A percentile compares a stretch with the other conserved stretches of the same genome.
phyloP scores from a whole-genome alignment of 2,113 vertebrate species.

The Ceuthmochares aereus region DNA sequence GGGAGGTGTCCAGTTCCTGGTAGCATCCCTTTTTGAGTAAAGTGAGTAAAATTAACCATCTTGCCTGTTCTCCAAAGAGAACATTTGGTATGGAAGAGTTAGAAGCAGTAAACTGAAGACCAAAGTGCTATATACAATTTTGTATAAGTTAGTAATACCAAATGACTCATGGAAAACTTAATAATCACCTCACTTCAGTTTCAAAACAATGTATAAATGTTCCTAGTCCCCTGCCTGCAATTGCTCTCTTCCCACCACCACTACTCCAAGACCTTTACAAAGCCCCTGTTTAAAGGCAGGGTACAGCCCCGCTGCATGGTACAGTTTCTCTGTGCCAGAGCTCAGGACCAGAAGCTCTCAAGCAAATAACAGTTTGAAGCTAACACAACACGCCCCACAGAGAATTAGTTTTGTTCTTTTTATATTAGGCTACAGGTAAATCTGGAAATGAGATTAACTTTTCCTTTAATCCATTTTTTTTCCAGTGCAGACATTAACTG shows the following conservation, averaged over 20 bases:
- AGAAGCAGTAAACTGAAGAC: background rate
- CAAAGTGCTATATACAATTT: background rate
- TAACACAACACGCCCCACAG: background rate
- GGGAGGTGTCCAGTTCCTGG: background rate
- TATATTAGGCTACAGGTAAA: constrained; percentile 27
- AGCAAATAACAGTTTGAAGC: background rate
- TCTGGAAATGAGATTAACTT: constrained; percentile 48
- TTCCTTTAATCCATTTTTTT: background rate
- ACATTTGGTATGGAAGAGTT: background rate
- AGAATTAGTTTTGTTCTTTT: constrained; percentile 13
- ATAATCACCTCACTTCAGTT: constrained; percentile 12
- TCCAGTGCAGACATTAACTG: background rate
- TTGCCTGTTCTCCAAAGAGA: background rate
- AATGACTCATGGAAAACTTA: constrained; percentile 57
- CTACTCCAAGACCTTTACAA: background rate
- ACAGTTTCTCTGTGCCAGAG: background rate
- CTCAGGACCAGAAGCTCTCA: background rate
- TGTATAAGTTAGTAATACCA: background rate
- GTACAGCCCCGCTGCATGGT: background rate
- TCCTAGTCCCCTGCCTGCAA: background rate
- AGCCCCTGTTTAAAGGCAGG: background rate
- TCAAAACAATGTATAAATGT: constrained; percentile 39
- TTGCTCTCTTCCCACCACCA: background rate
- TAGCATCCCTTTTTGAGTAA: background rate
- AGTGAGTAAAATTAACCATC: background rate